Evolutionary conservation across 2,797 vertebrate genomes (phyloP).

Genomic region (Holocentrus rufus): DNA sequence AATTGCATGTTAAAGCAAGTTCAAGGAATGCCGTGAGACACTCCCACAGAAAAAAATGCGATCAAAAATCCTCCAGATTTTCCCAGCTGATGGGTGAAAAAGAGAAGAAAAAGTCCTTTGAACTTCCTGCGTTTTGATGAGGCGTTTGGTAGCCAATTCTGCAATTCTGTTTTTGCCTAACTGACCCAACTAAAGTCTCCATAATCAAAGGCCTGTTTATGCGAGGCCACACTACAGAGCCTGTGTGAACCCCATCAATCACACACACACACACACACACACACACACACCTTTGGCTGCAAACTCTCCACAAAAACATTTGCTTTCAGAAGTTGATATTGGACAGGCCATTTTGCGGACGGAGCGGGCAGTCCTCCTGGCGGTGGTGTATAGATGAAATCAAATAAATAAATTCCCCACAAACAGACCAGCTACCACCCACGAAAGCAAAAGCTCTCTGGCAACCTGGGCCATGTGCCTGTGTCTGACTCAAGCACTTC

Average conservation of each 20-base stretch:
- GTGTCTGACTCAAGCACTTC: slow-evolving; percentile 49
- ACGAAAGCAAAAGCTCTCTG: slow-evolving; percentile 29
- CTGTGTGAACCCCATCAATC: slow-evolving; percentile 32
- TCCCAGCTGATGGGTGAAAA: slow-evolving; percentile 1
- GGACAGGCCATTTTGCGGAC: slow-evolving; percentile 47
- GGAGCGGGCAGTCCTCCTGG: slow-evolving; percentile 13
- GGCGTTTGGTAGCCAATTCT: slow-evolving; percentile 18
- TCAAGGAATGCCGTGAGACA: slow-evolving; percentile 25
- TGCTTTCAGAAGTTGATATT: slow-evolving; percentile 58
- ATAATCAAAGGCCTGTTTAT: slow-evolving; percentile 23
- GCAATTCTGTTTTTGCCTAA: slow-evolving; percentile 2
- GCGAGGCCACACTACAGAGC: slow-evolving; percentile 25
- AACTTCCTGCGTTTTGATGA: slow-evolving; percentile 22
- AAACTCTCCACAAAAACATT: slow-evolving; percentile 43
- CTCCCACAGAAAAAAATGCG: slow-evolving; percentile 12
- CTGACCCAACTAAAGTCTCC: slow-evolving; percentile 29
- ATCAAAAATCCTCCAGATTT: slow-evolving; percentile 17
- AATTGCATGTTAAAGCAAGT: slow-evolving; percentile 48
- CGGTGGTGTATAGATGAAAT: slow-evolving; percentile 43
- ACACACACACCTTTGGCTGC: slow-evolving; percentile 44
- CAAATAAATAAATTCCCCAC: slow-evolving; percentile 24
- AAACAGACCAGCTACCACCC: slow-evolving; percentile 47
- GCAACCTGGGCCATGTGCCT: slow-evolving; percentile 34
- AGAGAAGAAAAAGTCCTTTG: slow-evolving; percentile 3
- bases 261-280: slow-evolving; percentile 16